Evolutionary conservation across 2,113 vertebrate species (phyloP), one percentile per base, ranked within the genome.

Genomic region (Dolichallabes microphthalmus): DNA sequence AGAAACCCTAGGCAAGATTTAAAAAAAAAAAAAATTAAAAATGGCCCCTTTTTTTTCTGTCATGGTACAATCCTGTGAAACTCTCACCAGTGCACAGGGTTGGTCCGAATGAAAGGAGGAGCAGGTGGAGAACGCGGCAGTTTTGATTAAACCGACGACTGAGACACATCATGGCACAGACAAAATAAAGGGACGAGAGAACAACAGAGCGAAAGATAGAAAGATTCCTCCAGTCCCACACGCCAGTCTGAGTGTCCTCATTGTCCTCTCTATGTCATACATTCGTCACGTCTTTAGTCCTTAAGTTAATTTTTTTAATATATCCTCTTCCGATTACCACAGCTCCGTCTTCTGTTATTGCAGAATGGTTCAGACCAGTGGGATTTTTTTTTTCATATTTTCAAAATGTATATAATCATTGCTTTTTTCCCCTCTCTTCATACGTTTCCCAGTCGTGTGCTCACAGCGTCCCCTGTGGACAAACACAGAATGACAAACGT

Each of bases 271-370:
- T 82, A 88, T 87, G 89, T 88, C 81, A 86, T 93, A 93, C 94
- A 94, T 93, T 93, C 92, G 90, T 93, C 89, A 89, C 66, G 91
- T 93, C 92, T 85, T 77, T 71, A 83, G 19, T 80, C 63, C 63
- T 57, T 2, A 35, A 60, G 71, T 66, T 27, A 45, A 74, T 83
- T 71, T 84, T 77, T 52, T 83, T 90, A 71, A 64, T 74, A 86
- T 85, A 78, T 86, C 79, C 39, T 76, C 88, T 2, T 30, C 75
- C 68, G 39, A 39, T 86, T 86, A 32, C 39, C 69, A 83, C 83
- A 52, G 64, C 74, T 87, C 79, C 85, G 75, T 82, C 88, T 92
- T 90, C 89, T 89, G 89, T 94, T 94, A 95, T 94, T 95, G 94
- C 94, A 94, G 93, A 93, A 91, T 85, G 90, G 92, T 55, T 93